Conservation (phyloP, 2,888 invertebrate genomes). For the Calephelis perditalis region DNA sequence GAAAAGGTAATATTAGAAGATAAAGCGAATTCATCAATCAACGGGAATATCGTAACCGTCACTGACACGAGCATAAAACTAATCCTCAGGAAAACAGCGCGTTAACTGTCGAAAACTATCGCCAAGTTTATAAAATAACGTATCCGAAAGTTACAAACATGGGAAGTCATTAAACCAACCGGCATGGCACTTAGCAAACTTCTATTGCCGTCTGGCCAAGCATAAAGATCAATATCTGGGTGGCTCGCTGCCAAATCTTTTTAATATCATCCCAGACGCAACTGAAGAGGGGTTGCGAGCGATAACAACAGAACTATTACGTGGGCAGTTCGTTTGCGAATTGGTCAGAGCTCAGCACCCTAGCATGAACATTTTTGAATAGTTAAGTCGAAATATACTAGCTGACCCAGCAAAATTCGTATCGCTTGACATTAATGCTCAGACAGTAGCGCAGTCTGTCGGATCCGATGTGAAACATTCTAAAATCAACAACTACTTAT, state of each 20-base stretch:
- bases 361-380: neutral
- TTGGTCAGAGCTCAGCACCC: constrained; percentile 39
- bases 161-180: constrained; percentile 73
- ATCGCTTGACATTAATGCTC: too few relatives aligned
- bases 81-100: constrained; percentile 42
- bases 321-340: constrained; percentile 59
- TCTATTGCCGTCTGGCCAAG: constrained; percentile 70
- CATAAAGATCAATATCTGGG: constrained; percentile 75
- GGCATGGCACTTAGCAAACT: constrained; percentile 65
- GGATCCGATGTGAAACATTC: too few relatives aligned
- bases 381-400: constrained; percentile 6
- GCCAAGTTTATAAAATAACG: constrained; percentile 58
- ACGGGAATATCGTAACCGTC: constrained; percentile 35
- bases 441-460: too few relatives aligned
- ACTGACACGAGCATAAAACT: constrained; percentile 35
- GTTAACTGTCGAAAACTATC: constrained; percentile 50
- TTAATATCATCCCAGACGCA: constrained; percentile 72
- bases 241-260: constrained; percentile 76
- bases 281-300: constrained; percentile 66
- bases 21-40: constrained; percentile 34
- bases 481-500: too few relatives aligned
- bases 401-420: too few relatives aligned
- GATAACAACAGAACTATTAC: constrained; percentile 76
- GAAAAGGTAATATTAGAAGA: constrained; percentile 16
- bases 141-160: constrained; percentile 65